phyloP scores from a whole-genome alignment of 1,140 invertebrate species.

The Lepidurus arcticus region DNA sequence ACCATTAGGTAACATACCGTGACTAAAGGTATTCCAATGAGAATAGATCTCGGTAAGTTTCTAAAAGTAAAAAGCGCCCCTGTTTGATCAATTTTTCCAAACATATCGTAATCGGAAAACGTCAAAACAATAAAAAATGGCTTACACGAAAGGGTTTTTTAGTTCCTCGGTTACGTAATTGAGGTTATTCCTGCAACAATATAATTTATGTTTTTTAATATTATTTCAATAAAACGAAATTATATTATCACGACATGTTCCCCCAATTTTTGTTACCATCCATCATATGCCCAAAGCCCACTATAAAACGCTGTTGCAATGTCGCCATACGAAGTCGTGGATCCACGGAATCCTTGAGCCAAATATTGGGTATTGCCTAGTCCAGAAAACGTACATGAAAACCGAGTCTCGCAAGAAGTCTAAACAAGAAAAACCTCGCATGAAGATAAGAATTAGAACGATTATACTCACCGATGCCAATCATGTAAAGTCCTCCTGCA shows the following conservation, averaged over 20 bases:
- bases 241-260: no score
- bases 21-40: conserved; percentile 91
- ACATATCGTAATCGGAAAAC: background rate
- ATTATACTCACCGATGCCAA: conserved; percentile 62
- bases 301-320: conserved; percentile 88
- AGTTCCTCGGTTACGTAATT: conserved; percentile 99
- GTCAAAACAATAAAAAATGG: conserved; percentile 22
- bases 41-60: conserved; percentile 91
- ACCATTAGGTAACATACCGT: conserved; percentile 93
- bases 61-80: conserved; percentile 47
- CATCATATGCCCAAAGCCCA: conserved; percentile 64
- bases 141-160: conserved; percentile 90
- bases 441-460: background rate
- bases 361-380: conserved; percentile 45
- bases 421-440: conserved; percentile 21
- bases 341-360: conserved; percentile 47
- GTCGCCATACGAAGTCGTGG: conserved; percentile 58
- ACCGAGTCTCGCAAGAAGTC: background rate
- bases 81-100: background rate
- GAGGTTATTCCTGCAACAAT: conserved; percentile 70
- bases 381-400: conserved; percentile 23
- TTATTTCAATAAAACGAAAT: no score
- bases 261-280: conserved; percentile 34
- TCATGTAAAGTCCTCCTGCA: conserved; percentile 73
- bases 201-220: background rate